Percentiles rank a stretch among this genome's conserved stretches.
phyloP scores from a whole-genome alignment of 2,113 vertebrate species.

The Prochilodus magdalenae region DNA sequence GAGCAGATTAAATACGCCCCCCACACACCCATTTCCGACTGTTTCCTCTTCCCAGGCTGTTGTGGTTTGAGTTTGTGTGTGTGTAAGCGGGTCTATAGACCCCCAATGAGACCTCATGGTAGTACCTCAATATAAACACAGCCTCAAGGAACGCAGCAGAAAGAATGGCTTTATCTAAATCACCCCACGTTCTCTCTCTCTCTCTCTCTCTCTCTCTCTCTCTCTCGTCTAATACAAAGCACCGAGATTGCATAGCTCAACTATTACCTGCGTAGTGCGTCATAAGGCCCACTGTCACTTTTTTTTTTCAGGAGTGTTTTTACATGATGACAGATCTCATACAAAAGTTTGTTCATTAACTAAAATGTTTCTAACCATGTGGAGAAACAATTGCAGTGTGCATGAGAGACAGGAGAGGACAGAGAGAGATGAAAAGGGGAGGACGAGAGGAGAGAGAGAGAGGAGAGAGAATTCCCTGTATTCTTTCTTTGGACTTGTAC shows the following conservation, averaged over 20 bases:
- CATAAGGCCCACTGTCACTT: neutral
- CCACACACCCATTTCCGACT: neutral
- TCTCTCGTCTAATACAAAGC: neutral
- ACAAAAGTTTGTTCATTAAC: constrained; percentile 44
- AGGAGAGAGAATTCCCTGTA: neutral
- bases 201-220: neutral
- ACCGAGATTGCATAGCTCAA: neutral
- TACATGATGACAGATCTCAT: neutral
- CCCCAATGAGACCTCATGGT: constrained; percentile 63
- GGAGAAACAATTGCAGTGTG: neutral
- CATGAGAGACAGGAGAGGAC: too few relatives aligned
- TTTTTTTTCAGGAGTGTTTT: neutral
- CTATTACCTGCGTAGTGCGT: neutral
- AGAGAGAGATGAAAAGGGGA: neutral
- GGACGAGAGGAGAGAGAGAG: neutral
- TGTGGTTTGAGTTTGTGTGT: constrained; percentile 25
- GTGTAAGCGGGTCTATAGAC: constrained; percentile 66
- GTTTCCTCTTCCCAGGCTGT: neutral
- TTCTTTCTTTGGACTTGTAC: neutral
- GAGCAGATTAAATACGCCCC: constrained; percentile 41
- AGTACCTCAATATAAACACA: constrained; percentile 63
- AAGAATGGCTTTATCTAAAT: constrained; percentile 60
- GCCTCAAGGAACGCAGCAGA: constrained; percentile 57
- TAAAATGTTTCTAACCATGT: constrained; percentile 38
- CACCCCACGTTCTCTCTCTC: constrained; percentile 23